Percentiles rank a stretch among this genome's conserved stretches.
These are phyloP conservation scores for Coluber constrictor DNA, from an alignment of 2,797 vertebrate species.

Conservation along the genomic window DNA sequence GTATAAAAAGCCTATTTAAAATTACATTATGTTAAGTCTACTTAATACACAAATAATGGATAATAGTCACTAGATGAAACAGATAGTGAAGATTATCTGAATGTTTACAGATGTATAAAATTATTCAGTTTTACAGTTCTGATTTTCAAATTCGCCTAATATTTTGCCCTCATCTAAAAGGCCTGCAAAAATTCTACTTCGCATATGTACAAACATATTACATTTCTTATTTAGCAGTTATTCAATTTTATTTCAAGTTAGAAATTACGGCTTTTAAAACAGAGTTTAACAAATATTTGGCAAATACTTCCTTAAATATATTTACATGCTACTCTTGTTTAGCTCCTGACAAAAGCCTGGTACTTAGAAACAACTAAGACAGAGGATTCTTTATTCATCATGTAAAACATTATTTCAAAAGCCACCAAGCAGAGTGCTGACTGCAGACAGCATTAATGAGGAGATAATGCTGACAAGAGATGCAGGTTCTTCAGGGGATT, in stretches of 20 bases:
- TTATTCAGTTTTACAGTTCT: not conserved
- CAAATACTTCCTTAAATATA: constrained; percentile 5
- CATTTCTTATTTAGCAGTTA: not conserved
- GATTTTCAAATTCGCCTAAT: not conserved
- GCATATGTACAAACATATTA: not conserved
- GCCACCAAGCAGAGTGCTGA: not conserved
- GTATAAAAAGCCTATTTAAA: not conserved
- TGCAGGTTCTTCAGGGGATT: constrained; percentile 53
- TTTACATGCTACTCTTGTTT: constrained; percentile 34
- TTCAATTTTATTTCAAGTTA: not conserved
- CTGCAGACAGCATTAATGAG: constrained; percentile 27
- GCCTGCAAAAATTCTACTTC: not conserved
- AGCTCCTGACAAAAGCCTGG: constrained; percentile 16
- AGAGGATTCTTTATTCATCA: constrained; percentile 29
- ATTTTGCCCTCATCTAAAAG: not conserved
- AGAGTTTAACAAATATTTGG: constrained; percentile 10
- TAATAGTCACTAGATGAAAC: not conserved
- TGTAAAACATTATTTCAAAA: constrained; percentile 40
- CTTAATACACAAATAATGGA: not conserved
- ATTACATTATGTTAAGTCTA: not conserved
- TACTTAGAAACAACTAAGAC: constrained; percentile 26
- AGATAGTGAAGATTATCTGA: not conserved
- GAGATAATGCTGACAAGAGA: constrained; percentile 47
- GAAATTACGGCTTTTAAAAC: constrained; percentile 10
- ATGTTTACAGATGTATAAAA: not conserved